Conservation (phyloP, 1,140 invertebrate species). For the Piezodorus guildinii region DNA sequence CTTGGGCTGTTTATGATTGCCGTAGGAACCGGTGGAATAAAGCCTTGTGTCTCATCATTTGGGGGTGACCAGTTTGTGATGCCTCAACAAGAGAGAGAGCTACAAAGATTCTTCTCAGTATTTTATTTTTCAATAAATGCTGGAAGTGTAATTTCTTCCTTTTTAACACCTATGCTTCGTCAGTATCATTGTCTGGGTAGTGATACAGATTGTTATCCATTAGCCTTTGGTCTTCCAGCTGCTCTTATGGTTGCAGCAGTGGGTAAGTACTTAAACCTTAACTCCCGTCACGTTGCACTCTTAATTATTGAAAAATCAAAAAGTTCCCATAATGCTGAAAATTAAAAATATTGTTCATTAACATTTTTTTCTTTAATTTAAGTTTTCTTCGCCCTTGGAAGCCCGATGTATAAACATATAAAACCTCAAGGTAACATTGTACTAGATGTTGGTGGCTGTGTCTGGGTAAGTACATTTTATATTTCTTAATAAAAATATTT, state of each 20-base stretch:
- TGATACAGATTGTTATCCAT: constrained; percentile 63
- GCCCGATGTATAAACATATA: constrained; percentile 59
- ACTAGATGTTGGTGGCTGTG: constrained; percentile 59
- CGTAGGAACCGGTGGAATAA: constrained; percentile 89
- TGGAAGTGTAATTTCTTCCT: constrained; percentile 80
- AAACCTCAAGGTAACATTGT: constrained; percentile 74
- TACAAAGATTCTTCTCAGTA: constrained; percentile 79
- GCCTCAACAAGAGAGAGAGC: constrained; percentile 60
- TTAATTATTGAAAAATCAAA: no score
- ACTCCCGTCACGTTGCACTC: no score
- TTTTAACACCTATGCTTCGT: constrained; percentile 76
- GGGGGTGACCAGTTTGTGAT: constrained; percentile 90
- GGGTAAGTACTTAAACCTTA: constrained; percentile 39
- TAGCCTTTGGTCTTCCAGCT: constrained; percentile 87
- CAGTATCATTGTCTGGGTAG: constrained; percentile 69
- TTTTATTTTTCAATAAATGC: constrained; percentile 92
- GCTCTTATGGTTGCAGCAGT: constrained; percentile 71
- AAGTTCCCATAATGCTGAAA: no score
- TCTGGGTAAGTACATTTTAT: constrained; percentile 53
- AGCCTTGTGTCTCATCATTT: constrained; percentile 93
- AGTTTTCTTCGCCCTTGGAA: constrained; percentile 74
- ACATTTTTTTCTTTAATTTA: constrained; percentile 32
- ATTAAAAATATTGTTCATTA: not conserved
- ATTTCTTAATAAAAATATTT: no score
- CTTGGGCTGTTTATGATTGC: constrained; percentile 75